These are phyloP conservation scores for Dendroctonus ponderosae DNA, from an alignment of 1,140 invertebrate species.

Conservation along the genomic window DNA sequence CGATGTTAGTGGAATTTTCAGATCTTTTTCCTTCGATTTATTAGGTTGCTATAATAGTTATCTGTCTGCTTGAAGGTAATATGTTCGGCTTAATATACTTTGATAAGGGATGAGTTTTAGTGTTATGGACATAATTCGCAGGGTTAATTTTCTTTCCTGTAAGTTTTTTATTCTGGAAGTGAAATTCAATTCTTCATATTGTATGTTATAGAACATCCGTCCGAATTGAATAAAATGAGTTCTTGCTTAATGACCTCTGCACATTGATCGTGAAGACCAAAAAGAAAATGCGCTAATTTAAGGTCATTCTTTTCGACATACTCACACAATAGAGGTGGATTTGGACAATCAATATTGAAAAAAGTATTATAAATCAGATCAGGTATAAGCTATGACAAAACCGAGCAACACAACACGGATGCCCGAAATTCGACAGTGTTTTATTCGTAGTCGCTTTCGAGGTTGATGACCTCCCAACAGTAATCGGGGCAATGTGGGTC, in stretches of 20 bases:
- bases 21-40: no score
- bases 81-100: no score
- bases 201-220: no score
- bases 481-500: constrained; percentile 36
- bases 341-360: constrained; percentile 10
- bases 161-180: no score
- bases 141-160: no score
- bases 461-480: constrained; percentile 26
- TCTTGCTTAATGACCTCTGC: not conserved
- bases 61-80: no score
- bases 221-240: not conserved
- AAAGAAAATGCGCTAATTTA: not conserved
- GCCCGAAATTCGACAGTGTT: constrained; percentile 34
- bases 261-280: no score
- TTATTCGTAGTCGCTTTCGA: constrained; percentile 26
- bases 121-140: no score
- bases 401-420: constrained; percentile 22
- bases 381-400: constrained; percentile 25
- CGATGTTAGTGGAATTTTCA: not conserved
- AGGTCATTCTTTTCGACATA: constrained; percentile 6
- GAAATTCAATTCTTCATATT: no score
- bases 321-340: constrained; percentile 3
- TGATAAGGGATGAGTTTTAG: no score
- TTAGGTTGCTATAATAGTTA: no score
- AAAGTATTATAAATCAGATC: constrained; percentile 26